Conservation (phyloP, 2,888 invertebrate species). For the Clunio marinus region DNA sequence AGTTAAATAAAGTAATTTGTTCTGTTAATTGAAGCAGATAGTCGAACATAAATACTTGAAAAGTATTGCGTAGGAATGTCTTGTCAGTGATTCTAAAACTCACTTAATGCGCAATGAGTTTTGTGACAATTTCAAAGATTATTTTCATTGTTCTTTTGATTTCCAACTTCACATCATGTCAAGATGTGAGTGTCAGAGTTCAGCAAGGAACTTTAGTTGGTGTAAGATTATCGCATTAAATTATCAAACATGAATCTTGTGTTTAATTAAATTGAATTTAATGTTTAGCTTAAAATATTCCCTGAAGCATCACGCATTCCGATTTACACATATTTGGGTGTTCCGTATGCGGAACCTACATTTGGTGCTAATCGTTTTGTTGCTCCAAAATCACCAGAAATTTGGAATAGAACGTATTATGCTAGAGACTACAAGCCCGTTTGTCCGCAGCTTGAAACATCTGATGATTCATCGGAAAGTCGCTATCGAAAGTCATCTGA, state of each 20-base stretch:
- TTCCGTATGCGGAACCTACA: slow-evolving; percentile 79
- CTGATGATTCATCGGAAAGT: slow-evolving; percentile 32
- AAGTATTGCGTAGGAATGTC: background rate
- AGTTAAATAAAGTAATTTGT: background rate
- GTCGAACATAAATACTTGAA: too few relatives aligned
- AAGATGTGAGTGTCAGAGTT: slow-evolving; percentile 37
- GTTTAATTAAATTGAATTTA: too few relatives aligned
- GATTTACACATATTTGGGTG: slow-evolving; percentile 67
- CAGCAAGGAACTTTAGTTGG: slow-evolving; percentile 39
- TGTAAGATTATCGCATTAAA: slow-evolving; percentile 17
- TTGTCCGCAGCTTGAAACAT: slow-evolving; percentile 59
- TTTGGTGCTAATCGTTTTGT: slow-evolving; percentile 69
- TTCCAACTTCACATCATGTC: background rate
- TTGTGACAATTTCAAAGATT: background rate
- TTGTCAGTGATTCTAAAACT: background rate
- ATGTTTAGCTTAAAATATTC: slow-evolving; percentile 61
- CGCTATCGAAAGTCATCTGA: slow-evolving; percentile 52
- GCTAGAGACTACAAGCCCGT: slow-evolving; percentile 67
- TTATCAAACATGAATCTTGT: too few relatives aligned
- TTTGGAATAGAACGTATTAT: slow-evolving; percentile 64
- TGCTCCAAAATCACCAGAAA: background rate
- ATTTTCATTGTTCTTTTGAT: background rate
- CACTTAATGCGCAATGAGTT: background rate
- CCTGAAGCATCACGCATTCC: slow-evolving; percentile 59
- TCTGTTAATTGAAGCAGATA: background rate